These are phyloP conservation scores for Vulpes vulpes DNA, from an alignment of 2,113 vertebrate species.

Conservation along the genomic window DNA sequence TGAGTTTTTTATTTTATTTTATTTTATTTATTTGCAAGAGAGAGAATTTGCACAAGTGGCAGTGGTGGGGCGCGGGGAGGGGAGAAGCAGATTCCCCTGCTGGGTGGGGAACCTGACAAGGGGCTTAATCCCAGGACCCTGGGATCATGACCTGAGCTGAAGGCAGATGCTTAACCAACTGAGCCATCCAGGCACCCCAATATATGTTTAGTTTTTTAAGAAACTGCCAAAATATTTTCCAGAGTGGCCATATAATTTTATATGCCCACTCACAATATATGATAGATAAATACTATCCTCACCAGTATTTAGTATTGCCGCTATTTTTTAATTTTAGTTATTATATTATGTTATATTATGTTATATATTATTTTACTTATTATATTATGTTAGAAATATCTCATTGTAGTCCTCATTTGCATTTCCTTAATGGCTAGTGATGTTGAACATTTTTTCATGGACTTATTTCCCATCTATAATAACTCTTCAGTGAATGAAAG, in stretches of 20 bases:
- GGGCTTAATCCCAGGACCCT: too few species aligned
- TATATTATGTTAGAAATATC: neutral
- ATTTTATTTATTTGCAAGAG: too few species aligned
- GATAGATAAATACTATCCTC: neutral
- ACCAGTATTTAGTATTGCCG: neutral
- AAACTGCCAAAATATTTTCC: conserved; percentile 3
- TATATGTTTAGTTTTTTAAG: neutral
- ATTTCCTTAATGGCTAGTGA: neutral
- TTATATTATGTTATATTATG: too few species aligned
- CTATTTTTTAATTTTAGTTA: neutral
- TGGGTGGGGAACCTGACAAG: too few species aligned
- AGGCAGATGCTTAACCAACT: too few species aligned
- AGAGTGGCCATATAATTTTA: neutral
- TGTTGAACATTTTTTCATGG: neutral
- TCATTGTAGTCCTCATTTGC: neutral
- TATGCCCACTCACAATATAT: neutral
- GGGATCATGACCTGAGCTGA: too few species aligned
- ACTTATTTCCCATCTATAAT: neutral
- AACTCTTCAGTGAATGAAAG: neutral
- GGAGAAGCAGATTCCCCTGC: too few species aligned
- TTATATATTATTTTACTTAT: neutral
- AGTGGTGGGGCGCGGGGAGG: too few species aligned
- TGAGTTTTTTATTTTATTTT: too few species aligned
- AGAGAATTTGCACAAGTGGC: too few species aligned
- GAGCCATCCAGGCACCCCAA: too few species aligned